These are phyloP conservation scores for Atethmia centrago DNA, from an alignment of 2,888 invertebrate species.

Conservation along the genomic window DNA sequence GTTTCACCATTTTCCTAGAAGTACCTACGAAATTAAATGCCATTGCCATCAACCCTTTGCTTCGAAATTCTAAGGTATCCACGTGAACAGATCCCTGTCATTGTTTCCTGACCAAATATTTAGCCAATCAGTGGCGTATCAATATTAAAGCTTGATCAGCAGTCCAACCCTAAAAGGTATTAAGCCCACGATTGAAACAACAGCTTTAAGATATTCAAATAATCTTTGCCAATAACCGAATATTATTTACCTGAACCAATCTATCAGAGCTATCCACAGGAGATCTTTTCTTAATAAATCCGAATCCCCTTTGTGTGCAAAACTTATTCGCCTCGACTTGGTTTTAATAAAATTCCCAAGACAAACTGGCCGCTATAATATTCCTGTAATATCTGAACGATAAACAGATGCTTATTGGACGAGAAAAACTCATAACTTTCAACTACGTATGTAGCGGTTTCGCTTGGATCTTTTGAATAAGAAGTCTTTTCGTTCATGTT, in stretches of 20 bases:
- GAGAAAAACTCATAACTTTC: conserved; percentile 39
- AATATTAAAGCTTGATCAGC: conserved; percentile 49
- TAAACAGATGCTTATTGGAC: conserved; percentile 57
- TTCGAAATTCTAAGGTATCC: conserved; percentile 10
- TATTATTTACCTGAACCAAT: conserved; percentile 46
- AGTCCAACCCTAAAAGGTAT: conserved; percentile 14
- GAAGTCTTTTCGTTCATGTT: not conserved
- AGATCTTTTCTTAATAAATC: conserved; percentile 50
- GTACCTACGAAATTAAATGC: not conserved
- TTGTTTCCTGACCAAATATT: conserved; percentile 40
- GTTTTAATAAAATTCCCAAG: conserved; percentile 63
- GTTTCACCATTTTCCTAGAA: not conserved
- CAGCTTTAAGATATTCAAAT: conserved; percentile 46
- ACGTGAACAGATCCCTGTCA: not conserved
- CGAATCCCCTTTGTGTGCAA: conserved; percentile 42
- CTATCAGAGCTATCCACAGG: conserved; percentile 25
- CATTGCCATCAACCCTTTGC: not conserved
- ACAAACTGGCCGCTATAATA: conserved; percentile 48
- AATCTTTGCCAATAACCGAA: conserved; percentile 37
- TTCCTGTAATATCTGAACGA: conserved; percentile 54
- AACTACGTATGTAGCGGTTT: conserved; percentile 12
- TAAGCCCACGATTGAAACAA: conserved; percentile 46
- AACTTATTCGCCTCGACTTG: conserved; percentile 28
- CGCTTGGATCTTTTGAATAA: conserved; percentile 7
- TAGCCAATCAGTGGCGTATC: conserved; percentile 34